These are phyloP conservation scores for Sarcophaga caerulescens DNA, from an alignment of 2,888 invertebrate genomes.

Conservation along the genomic window DNA sequence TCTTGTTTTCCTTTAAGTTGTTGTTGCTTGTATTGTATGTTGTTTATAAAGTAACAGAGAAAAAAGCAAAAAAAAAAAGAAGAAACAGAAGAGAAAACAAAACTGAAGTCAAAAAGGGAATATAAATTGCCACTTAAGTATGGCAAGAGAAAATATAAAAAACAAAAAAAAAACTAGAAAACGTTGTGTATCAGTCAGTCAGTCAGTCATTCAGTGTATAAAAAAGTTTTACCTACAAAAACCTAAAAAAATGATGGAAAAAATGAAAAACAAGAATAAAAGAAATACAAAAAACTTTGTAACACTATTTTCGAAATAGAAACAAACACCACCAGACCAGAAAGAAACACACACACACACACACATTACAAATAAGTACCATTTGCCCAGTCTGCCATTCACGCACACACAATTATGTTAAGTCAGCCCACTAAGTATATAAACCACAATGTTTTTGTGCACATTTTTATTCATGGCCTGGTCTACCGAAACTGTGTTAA, in stretches of 20 bases:
- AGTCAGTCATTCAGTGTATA: slow-evolving; percentile 50
- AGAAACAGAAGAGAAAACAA: slow-evolving; percentile 70
- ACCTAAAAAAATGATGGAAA: slow-evolving; percentile 17
- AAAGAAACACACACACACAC: slow-evolving; percentile 4
- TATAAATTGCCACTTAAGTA: slow-evolving; percentile 81
- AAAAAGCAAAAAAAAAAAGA: slow-evolving; percentile 77
- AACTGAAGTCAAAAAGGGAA: slow-evolving; percentile 76
- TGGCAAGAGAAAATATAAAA: slow-evolving; percentile 67
- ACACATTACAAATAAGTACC: neutral
- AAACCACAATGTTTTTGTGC: slow-evolving; percentile 36
- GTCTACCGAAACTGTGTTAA: slow-evolving; percentile 38
- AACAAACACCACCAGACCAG: slow-evolving; percentile 23
- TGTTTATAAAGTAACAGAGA: slow-evolving; percentile 51
- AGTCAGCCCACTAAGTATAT: slow-evolving; percentile 8
- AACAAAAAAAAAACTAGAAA: slow-evolving; percentile 26
- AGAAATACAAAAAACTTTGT: neutral
- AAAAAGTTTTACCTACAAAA: slow-evolving; percentile 50
- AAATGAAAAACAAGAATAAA: slow-evolving; percentile 1
- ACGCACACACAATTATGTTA: slow-evolving; percentile 21
- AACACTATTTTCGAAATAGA: slow-evolving; percentile 13
- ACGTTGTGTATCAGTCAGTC: neutral
- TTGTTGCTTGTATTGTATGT: neutral
- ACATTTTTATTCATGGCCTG: slow-evolving; percentile 45
- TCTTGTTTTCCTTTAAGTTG: too few relatives aligned
- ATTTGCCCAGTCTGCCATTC: neutral